Evolutionary conservation across 2,888 invertebrate genomes (phyloP).

Genomic region (Hemaris fuciformis): DNA sequence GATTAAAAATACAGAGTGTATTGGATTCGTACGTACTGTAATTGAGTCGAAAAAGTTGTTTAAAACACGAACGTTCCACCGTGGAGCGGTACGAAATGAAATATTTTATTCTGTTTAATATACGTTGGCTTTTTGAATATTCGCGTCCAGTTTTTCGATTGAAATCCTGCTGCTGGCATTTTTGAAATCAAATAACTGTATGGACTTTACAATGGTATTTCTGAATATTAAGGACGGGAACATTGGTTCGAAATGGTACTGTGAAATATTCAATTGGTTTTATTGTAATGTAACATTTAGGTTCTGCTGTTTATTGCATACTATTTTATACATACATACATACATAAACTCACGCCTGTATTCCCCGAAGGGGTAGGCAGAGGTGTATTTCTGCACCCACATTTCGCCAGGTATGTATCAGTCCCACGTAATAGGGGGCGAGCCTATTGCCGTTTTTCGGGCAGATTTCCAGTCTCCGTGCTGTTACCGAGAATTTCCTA

Average conservation of each 20-base stretch:
- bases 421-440: no score
- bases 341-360: no score
- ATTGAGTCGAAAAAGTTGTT: background rate
- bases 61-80: background rate
- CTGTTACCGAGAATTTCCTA: no score
- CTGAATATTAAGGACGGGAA: background rate
- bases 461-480: no score
- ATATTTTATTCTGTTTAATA: slow-evolving; percentile 4
- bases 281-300: no score
- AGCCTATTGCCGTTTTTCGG: no score
- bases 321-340: no score
- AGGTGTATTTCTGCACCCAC: no score
- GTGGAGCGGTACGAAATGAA: background rate
- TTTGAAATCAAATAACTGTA: slow-evolving; percentile 8
- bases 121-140: background rate
- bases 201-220: background rate
- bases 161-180: background rate
- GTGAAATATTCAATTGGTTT: no score
- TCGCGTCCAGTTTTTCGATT: background rate
- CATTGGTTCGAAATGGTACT: background rate
- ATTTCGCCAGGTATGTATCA: no score
- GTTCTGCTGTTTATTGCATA: no score
- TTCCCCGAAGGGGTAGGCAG: no score
- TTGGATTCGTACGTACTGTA: background rate
- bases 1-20: slow-evolving; percentile 24